Evolutionary conservation across 1,140 invertebrate species (phyloP).

Genomic region (Drosophila watanabei): DNA sequence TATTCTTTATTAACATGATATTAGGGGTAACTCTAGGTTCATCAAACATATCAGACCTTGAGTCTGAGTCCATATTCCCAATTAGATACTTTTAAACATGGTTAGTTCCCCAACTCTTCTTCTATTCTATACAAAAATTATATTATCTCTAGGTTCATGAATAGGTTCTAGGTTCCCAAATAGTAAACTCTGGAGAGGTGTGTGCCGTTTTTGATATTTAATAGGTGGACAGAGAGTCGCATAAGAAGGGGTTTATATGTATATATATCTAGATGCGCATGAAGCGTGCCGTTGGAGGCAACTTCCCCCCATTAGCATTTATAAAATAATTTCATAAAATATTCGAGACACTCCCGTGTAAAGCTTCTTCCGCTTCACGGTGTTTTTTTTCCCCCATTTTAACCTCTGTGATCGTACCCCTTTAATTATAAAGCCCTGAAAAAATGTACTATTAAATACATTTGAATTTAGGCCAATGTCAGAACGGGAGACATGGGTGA

Average conservation of each 20-base stretch:
- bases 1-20: not conserved
- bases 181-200: not conserved
- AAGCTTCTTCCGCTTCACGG: not conserved
- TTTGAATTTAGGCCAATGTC: conserved; percentile 43
- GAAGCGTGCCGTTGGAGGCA: conserved; percentile 36
- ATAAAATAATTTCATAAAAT: conserved; percentile 15
- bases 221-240: not conserved
- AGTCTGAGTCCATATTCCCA: not conserved
- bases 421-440: conserved; percentile 18
- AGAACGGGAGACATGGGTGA: conserved; percentile 2
- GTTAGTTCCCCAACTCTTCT: no score
- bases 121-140: not conserved
- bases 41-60: not conserved
- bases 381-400: not conserved
- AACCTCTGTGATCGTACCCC: not conserved
- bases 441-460: not conserved
- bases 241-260: not conserved
- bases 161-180: not conserved
- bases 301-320: conserved; percentile 30
- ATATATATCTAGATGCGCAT: conserved; percentile 6
- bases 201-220: not conserved
- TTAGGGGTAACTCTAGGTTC: not conserved
- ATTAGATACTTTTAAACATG: not conserved
- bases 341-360: conserved; percentile 9
- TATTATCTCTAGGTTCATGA: no score